Evolutionary conservation across 2,113 vertebrate species (phyloP), one percentile per base, ranked within the genome.

Genomic region (Psophia crepitans): DNA sequence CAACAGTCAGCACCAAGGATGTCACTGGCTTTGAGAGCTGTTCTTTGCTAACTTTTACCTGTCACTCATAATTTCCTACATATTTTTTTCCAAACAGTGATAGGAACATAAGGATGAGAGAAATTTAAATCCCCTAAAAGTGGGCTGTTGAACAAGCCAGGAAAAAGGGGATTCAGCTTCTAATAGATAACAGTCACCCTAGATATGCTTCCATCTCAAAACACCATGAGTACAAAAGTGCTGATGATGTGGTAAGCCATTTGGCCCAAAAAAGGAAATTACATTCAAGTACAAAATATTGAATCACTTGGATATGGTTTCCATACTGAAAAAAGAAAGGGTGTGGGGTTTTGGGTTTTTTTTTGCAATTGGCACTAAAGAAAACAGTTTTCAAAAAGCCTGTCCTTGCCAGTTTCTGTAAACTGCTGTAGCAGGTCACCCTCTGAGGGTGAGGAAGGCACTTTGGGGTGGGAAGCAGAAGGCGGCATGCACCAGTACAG

Each of bases 161-260:
- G 94, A 89, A 96, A 92, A 98, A 95, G 76, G 33, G 60, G 93
- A 56, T 94, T 96, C 90, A 82, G 44, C 74, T 96, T 92, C 95
- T 96, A 97, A 96, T 73, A 96, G 95, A 93, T 83, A 91, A 87
- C 96, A 96, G 91, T 94, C 96, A 89, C 90, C 84, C 90, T 93
- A 53, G 54, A 84, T 91, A 95, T 13, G 64, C 28, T 95, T 94
- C 73, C 49, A 81, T 97, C 95, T 94, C 94, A 90, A 71, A 61
- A 84, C 76, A 93, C 71, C 37, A 43, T 46, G 71, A 84, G 66
- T 77, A 90, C 51, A 84, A 90, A 81, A 1, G 9, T 92, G 89
- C 80, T 65, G 81, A 89, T 89, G 89, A 91, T 70, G 76, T 80
- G 46, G 58, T 95, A 94, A 96, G 87, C 21, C 84, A 69, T 66